These are phyloP conservation scores for Antennarius maculatus DNA, from an alignment of 2,797 vertebrate genomes.

Conservation along the genomic window DNA sequence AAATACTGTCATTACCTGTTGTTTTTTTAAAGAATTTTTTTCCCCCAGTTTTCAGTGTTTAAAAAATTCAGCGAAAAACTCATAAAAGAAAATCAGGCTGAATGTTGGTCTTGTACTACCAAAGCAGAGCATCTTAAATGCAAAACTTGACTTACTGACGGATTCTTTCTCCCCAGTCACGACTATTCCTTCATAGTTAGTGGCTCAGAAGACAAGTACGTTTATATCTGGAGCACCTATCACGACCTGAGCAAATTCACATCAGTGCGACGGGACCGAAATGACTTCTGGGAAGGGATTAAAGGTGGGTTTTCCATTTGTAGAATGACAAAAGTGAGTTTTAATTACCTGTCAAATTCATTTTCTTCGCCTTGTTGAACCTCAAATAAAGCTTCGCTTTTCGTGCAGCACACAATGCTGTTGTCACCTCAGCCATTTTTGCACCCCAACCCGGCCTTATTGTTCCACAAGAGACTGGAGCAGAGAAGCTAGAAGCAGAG, in stretches of 20 bases:
- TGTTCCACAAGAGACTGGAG: constrained; percentile 84
- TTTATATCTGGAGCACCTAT: constrained; percentile 99
- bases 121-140: neutral
- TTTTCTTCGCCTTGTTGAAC: neutral
- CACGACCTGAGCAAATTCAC: constrained; percentile 98
- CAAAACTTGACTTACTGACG: neutral
- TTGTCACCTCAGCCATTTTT: constrained; percentile 97
- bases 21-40: no score
- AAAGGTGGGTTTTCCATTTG: constrained; percentile 85
- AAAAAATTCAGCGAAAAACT: no score
- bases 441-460: constrained; percentile 95
- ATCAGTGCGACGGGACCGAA: constrained; percentile 95
- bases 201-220: constrained; percentile 97
- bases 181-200: constrained; percentile 98
- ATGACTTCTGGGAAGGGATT: constrained; percentile 99
- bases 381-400: neutral
- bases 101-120: no score
- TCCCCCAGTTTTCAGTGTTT: neutral
- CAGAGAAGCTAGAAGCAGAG: constrained; percentile 90
- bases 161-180: constrained; percentile 81
- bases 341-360: neutral
- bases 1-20: neutral
- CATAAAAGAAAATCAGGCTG: neutral
- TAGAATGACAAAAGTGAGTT: neutral
- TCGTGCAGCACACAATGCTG: constrained; percentile 93